phyloP scores from a whole-genome alignment of 2,888 invertebrate species.

The Cyrtodaria siliqua region DNA sequence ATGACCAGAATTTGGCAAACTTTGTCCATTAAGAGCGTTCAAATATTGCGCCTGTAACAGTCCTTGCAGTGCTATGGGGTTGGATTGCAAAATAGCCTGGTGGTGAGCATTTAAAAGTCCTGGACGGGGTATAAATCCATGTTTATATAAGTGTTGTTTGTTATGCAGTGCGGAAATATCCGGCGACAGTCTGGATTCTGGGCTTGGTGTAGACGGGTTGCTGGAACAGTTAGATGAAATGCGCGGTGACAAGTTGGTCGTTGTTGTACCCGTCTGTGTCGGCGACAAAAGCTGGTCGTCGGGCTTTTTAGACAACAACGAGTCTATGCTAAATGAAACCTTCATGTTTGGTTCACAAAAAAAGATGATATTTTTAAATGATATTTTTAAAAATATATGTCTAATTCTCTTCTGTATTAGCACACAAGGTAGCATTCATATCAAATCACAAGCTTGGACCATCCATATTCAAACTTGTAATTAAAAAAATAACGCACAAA shows the following conservation, averaged over 20 bases:
- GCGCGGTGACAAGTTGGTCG: constrained; percentile 42
- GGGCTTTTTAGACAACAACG: constrained; percentile 90
- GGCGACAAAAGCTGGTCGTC: constrained; percentile 22
- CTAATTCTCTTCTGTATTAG: too few species aligned
- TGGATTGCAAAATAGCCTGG: constrained; percentile 62
- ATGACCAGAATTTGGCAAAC: constrained; percentile 37
- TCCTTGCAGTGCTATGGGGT: constrained; percentile 66
- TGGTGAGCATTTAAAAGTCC: constrained; percentile 75
- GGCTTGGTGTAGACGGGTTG: constrained; percentile 70
- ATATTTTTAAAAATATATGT: too few species aligned
- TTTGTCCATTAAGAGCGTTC: constrained; percentile 65
- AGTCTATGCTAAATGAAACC: constrained; percentile 95
- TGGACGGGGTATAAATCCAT: constrained; percentile 73
- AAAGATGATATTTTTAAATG: too few species aligned
- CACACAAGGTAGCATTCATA: too few species aligned
- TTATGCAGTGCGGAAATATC: constrained; percentile 46
- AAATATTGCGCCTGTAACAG: constrained; percentile 68
- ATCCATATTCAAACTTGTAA: too few species aligned
- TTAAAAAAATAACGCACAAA: too few species aligned
- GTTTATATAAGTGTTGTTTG: constrained; percentile 54
- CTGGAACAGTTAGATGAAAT: constrained; percentile 72
- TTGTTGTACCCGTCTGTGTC: constrained; percentile 13
- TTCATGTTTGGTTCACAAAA: constrained; percentile 64
- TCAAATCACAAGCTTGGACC: too few species aligned
- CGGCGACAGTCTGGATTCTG: constrained; percentile 72